Conservation (phyloP, 1,140 invertebrate genomes). For the Zaprionus tsacasi region DNA sequence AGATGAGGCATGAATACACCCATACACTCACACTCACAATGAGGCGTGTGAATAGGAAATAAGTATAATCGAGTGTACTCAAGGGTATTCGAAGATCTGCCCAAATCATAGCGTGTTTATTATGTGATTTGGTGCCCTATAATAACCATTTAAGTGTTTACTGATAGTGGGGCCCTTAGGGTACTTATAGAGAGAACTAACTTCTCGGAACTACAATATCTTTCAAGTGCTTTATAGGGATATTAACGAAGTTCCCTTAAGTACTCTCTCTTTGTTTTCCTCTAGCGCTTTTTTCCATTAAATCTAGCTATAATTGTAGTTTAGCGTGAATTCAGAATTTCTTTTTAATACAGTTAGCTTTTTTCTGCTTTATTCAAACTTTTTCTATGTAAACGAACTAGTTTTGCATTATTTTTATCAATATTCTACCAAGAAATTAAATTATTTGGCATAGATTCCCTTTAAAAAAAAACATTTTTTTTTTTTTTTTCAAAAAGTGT, state of each 20-base stretch:
- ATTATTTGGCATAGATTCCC: too few relatives aligned
- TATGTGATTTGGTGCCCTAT: neutral
- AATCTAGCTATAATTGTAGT: too few relatives aligned
- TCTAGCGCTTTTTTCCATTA: too few relatives aligned
- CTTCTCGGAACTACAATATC: neutral
- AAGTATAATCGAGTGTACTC: neutral
- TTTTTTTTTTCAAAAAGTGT: neutral
- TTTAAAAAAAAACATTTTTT: neutral
- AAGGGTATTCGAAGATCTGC: neutral
- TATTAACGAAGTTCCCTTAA: neutral
- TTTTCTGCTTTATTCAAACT: too few relatives aligned
- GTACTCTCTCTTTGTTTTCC: neutral
- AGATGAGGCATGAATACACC: neutral
- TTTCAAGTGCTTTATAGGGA: neutral
- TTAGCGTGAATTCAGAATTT: too few relatives aligned
- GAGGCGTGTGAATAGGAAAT: neutral
- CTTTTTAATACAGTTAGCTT: too few relatives aligned
- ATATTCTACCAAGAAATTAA: too few relatives aligned
- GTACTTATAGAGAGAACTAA: neutral
- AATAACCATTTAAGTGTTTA: neutral
- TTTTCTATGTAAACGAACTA: too few relatives aligned
- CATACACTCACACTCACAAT: slow-evolving; percentile 10
- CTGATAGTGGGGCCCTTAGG: neutral
- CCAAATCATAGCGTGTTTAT: neutral
- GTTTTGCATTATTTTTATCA: too few relatives aligned